Conservation (phyloP, 2,888 invertebrate genomes). For the Rotaria sp. region DNA sequence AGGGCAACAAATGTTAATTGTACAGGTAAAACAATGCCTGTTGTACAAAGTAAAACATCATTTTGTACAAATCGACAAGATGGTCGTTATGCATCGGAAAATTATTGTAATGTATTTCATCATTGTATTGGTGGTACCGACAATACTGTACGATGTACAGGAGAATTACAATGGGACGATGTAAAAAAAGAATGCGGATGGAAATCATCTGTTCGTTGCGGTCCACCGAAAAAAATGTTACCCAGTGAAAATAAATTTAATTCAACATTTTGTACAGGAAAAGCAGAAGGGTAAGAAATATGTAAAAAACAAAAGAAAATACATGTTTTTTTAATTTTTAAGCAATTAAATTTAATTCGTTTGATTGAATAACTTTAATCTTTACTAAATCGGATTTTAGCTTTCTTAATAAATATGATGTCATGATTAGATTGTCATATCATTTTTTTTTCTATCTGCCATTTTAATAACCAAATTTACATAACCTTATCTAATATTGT, state of each 20-base stretch:
- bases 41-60: conserved; percentile 37
- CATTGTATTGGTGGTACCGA: conserved; percentile 40
- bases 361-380: too few species aligned
- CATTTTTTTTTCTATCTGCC: not conserved
- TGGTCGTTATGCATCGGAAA: conserved; percentile 34
- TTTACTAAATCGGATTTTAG: too few species aligned
- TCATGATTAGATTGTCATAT: not conserved
- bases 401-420: too few species aligned
- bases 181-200: conserved; percentile 36
- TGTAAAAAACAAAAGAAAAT: not conserved
- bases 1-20: conserved; percentile 40
- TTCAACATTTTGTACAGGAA: conserved; percentile 39
- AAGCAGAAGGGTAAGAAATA: conserved; percentile 34
- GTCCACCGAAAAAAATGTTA: conserved; percentile 33
- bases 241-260: conserved; percentile 36
- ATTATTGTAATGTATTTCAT: conserved; percentile 40
- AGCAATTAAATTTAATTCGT: too few species aligned
- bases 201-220: conserved; percentile 33
- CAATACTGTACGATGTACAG: conserved; percentile 36
- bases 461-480: not conserved
- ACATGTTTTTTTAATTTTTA: too few species aligned
- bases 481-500: not conserved
- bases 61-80: conserved; percentile 40
- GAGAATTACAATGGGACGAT: conserved; percentile 39
- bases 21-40: conserved; percentile 38